Base-by-base conservation (phyloP, 64 coral and sea anemone species). In the Catalaphyllia jardinei region DNA sequence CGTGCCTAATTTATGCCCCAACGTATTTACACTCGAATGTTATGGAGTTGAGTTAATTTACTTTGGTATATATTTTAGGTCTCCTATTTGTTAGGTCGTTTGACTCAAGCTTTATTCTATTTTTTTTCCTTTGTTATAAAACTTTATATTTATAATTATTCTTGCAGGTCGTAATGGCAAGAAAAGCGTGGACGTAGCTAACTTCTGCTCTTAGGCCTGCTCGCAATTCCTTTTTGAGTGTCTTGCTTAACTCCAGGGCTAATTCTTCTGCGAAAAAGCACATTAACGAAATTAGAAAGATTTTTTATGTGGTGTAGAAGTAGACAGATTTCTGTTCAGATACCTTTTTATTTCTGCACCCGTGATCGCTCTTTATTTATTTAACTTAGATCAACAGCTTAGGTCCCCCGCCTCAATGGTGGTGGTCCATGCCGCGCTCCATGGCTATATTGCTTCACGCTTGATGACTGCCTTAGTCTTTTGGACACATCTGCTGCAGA, bases 211-310 rank as follows among this genome's bases (percentile, higher is more conserved):
- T 61, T 61, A 61, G 59, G 18, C 59, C 59, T 3, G 3, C 33
- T 35, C 33, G 33, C 33, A 3, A 35, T 35, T 35, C 33, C 33
- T 35, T 60, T 60, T 79, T 79, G 57, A 59, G 3, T 59, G 0
- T 17, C 29, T 79, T 88, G 20, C 29, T 88, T 77, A 88, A 63
- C 18, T 88, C 86, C 46, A 88, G 51, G 72, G 72, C 86, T 18
- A n/a, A 88, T 60, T 67, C 86, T 62, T 77, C 73, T 35, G 29
- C 46, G 54, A 33, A 63, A 25, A 63, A 60, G 28, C 77, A 88
- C 18, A 10, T 64, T 49, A 63, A 74, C 4, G 49, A 74, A 60
- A 74, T 79, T 10, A 59, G 59, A 2, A 60, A 79, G n/a, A 29
- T 72, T 87, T 74, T n/a, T 74, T 59, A 5, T 74, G 1, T 57